Conservation (phyloP, 2,113 vertebrate species). For the Cebidichthys violaceus region DNA sequence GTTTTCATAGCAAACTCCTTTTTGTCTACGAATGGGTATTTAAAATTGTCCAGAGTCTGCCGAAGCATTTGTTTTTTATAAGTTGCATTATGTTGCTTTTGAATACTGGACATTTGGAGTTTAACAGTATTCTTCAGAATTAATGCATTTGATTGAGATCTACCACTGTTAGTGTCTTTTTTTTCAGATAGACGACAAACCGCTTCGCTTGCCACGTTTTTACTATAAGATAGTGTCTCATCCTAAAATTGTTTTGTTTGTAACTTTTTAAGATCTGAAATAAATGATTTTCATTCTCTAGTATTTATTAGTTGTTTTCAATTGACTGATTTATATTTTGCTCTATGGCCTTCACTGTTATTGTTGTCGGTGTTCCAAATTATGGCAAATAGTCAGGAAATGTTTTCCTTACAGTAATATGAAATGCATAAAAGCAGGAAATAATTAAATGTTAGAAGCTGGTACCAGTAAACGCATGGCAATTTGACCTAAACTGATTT, state of each 20-base stretch:
- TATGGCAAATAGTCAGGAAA: not conserved
- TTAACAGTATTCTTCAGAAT: not conserved
- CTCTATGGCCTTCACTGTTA: not conserved
- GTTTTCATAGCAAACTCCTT: not conserved
- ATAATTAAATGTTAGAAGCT: too few species aligned
- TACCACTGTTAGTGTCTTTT: too few species aligned
- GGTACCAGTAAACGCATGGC: not conserved
- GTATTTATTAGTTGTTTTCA: not conserved
- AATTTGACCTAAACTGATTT: not conserved
- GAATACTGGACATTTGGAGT: too few species aligned
- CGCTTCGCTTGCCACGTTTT: not conserved
- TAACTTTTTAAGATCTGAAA: not conserved
- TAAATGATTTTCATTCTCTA: not conserved
- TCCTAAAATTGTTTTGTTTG: not conserved
- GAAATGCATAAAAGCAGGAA: not conserved
- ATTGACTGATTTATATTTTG: not conserved
- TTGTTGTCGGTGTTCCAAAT: not conserved
- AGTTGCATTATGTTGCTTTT: not conserved
- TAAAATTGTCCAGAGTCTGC: not conserved
- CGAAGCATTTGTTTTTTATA: not conserved
- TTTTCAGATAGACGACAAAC: not conserved
- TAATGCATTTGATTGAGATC: not conserved
- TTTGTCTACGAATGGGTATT: not conserved
- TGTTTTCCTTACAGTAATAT: not conserved
- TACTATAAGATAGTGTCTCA: not conserved